Percentiles rank a stretch among this genome's conserved stretches.
phyloP scores from a whole-genome alignment of 2,888 invertebrate species.

The Pristionchus entomophagus region DNA sequence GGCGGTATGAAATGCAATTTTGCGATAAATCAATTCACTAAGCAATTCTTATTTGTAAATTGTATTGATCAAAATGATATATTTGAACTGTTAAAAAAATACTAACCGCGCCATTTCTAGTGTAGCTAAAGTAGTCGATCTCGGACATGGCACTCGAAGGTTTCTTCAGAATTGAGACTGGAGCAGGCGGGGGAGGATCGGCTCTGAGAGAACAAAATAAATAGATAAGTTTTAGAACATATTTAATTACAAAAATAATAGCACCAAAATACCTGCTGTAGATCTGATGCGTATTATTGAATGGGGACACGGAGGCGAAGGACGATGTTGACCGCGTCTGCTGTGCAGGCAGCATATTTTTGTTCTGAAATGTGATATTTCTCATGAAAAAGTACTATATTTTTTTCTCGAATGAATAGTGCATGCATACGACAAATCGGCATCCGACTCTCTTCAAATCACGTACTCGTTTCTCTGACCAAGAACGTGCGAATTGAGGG shows the following conservation, averaged over 20 bases:
- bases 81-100: not conserved
- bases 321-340: not conserved
- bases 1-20: no score
- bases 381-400: not conserved
- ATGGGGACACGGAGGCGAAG: not conserved
- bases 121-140: conserved; percentile 57
- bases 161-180: conserved; percentile 44
- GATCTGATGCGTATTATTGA: not conserved
- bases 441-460: no score
- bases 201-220: not conserved
- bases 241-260: not conserved
- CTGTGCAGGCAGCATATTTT: not conserved
- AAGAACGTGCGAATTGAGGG: no score
- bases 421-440: no score
- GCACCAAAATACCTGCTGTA: not conserved
- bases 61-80: not conserved
- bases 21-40: conserved; percentile 28
- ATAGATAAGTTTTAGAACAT: not conserved
- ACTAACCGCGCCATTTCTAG: conserved; percentile 44
- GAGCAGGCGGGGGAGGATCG: conserved; percentile 63
- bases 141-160: conserved; percentile 48
- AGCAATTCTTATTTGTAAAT: conserved; percentile 47
- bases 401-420: not conserved
- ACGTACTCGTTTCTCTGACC: no score
- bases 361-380: no score